Evolutionary conservation across 2,113 vertebrate species (phyloP), one percentile per base, ranked within the genome.

Genomic region (Seriola dumerili): DNA sequence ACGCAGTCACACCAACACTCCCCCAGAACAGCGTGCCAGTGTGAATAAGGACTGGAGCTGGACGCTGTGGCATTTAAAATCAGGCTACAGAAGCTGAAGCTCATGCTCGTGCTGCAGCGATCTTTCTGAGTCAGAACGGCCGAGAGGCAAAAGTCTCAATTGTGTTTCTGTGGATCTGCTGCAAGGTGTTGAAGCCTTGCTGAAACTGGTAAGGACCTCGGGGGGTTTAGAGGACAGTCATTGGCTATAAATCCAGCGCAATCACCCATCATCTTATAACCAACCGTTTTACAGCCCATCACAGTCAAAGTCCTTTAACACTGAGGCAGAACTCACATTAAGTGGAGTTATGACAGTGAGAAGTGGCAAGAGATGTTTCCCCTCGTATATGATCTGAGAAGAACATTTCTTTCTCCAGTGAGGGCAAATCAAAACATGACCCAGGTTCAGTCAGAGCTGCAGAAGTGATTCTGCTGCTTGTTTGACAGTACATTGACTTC

Each of bases 111-210:
- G 78, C 46, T 64, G 73, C 70, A 72, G 79, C 13, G 42, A 50
- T 48, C 44, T 57, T 25, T 86, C 32, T 44, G 67, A 83, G 78
- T 76, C 77, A 72, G 29, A 62, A 38, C 5, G 10, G 68, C 64
- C 38, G 23, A 69, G 42, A 58, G 50, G 63, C 55, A 52, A 64
- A 75, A 68, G 72, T 64, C 40, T 58, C 38, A 12, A 55, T 65
- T 8, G 0, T 68, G 69, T 73, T 73, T 66, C 80, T 25, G 67
- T 64, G 57, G 36, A 46, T 70, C 71, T 68, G 55, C 66, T 71
- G 61, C 46, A 23, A 64, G 61, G 59, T 38, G 58, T 40, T 5
- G 12, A 86, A 42, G 63, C 65, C 54, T 65, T 25, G 48, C 62
- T 25, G 11, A 82, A 44, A 40, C 63, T n/a, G 42, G 38, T 42